These are phyloP conservation scores for Castor canadensis DNA, from an alignment of 2,113 vertebrate species.

Conservation along the genomic window DNA sequence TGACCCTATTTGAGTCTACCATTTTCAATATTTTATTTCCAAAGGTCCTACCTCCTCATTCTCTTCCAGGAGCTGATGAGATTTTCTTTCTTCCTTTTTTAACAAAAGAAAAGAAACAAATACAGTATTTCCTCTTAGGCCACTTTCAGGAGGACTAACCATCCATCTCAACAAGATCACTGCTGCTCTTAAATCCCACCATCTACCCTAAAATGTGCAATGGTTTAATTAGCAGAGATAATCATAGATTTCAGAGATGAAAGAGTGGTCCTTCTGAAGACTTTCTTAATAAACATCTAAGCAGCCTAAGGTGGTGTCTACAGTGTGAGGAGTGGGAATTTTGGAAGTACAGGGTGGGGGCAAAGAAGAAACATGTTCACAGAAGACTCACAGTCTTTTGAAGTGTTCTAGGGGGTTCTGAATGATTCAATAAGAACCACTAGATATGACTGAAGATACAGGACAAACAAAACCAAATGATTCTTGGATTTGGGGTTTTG, in stretches of 20 bases:
- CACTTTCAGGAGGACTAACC: neutral
- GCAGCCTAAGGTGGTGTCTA: neutral
- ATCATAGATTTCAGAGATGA: conserved; percentile 40
- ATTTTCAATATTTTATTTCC: neutral
- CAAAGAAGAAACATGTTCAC: neutral
- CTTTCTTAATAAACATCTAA: neutral
- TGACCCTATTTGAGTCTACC: neutral
- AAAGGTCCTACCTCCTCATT: neutral
- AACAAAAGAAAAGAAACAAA: neutral
- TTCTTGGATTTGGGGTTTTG: neutral
- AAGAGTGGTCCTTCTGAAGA: neutral
- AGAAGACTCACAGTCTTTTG: neutral
- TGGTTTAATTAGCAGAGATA: neutral
- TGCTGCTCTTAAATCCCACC: neutral
- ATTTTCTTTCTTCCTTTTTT: neutral
- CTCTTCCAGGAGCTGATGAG: neutral
- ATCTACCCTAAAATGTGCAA: neutral
- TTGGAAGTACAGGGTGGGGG: neutral
- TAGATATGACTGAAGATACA: neutral
- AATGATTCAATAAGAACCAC: neutral
- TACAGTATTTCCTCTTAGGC: neutral
- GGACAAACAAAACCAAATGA: neutral
- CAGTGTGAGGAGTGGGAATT: neutral
- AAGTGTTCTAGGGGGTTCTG: neutral
- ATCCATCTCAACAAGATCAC: neutral